These are phyloP conservation scores for Cryptops parisi DNA, from an alignment of 2,888 invertebrate genomes.

Conservation along the genomic window DNA sequence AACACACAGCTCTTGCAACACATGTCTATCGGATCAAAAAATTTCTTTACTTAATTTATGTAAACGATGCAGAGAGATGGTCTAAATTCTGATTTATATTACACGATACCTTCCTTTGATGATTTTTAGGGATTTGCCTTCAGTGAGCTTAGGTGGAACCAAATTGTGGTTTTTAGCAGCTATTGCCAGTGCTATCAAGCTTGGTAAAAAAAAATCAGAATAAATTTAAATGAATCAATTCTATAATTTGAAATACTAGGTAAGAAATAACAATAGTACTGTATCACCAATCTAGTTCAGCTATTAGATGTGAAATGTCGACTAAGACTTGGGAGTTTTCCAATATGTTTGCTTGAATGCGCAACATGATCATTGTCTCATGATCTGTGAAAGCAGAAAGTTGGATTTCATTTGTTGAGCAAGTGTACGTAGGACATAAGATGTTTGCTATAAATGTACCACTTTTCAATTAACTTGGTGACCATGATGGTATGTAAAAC, in stretches of 20 bases:
- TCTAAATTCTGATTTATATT: not conserved
- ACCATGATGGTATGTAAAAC: no score
- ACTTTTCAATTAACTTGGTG: slow-evolving; percentile 10
- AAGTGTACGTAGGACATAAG: not conserved
- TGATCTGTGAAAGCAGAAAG: slow-evolving; percentile 42
- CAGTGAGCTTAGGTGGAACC: slow-evolving; percentile 45
- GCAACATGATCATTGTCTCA: slow-evolving; percentile 60
- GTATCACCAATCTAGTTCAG: slow-evolving; percentile 53
- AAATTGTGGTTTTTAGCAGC: slow-evolving; percentile 50
- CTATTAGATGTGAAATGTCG: slow-evolving; percentile 43
- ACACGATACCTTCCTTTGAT: slow-evolving; percentile 40
- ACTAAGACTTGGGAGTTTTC: slow-evolving; percentile 43
- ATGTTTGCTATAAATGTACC: not conserved
- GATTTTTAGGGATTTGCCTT: slow-evolving; percentile 43
- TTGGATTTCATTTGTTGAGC: not conserved
- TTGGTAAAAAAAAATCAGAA: slow-evolving; percentile 28
- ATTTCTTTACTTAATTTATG: no score
- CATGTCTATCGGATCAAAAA: no score
- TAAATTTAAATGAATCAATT: slow-evolving; percentile 2
- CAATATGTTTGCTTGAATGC: slow-evolving; percentile 46
- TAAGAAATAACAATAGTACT: no score
- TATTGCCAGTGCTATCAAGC: slow-evolving; percentile 49
- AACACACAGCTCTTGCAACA: slow-evolving; percentile 51
- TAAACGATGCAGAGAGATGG: no score
- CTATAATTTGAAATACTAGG: no score